Percentiles rank a stretch among this genome's conserved stretches.
These are phyloP conservation scores for Phyllopteryx taeniolatus DNA, from an alignment of 2,113 vertebrate species.

Conservation along the genomic window DNA sequence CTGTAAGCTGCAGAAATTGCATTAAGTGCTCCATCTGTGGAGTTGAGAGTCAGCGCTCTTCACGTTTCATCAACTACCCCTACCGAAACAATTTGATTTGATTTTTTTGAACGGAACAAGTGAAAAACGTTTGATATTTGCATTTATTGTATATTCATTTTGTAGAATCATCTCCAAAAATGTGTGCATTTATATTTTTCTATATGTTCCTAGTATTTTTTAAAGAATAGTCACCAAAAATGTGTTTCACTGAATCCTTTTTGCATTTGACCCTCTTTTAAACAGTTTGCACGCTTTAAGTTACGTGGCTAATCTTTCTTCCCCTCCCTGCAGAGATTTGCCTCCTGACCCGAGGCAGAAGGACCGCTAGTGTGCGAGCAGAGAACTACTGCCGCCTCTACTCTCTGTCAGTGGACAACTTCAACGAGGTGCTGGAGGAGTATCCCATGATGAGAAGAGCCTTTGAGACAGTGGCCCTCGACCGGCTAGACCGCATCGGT, in stretches of 20 bases:
- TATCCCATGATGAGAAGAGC: constrained; percentile 97
- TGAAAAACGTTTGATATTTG: not conserved
- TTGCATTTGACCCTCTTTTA: not conserved
- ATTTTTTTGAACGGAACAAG: not conserved
- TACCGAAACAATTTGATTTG: constrained; percentile 31
- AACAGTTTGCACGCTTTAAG: not conserved
- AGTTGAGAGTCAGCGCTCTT: constrained; percentile 46
- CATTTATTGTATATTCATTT: not conserved
- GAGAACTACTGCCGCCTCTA: constrained; percentile 97
- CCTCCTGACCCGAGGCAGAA: constrained; percentile 88
- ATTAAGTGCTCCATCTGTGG: constrained; percentile 70
- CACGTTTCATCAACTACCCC: constrained; percentile 46
- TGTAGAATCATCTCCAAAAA: not conserved
- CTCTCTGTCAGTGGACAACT: constrained; percentile 94
- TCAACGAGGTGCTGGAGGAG: constrained; percentile 95
- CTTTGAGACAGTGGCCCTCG: constrained; percentile 92
- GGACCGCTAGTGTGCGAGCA: constrained; percentile 90
- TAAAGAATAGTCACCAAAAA: not conserved
- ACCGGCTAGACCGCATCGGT: constrained; percentile 95
- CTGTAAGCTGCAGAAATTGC: constrained; percentile 70
- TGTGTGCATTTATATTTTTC: not conserved
- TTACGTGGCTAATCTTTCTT: not conserved
- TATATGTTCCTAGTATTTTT: not conserved
- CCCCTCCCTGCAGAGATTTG: constrained; percentile 83
- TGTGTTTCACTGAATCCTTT: no score